Base-by-base conservation (phyloP, 2,113 vertebrate genomes). In the Periophthalmodon schlosseri region DNA sequence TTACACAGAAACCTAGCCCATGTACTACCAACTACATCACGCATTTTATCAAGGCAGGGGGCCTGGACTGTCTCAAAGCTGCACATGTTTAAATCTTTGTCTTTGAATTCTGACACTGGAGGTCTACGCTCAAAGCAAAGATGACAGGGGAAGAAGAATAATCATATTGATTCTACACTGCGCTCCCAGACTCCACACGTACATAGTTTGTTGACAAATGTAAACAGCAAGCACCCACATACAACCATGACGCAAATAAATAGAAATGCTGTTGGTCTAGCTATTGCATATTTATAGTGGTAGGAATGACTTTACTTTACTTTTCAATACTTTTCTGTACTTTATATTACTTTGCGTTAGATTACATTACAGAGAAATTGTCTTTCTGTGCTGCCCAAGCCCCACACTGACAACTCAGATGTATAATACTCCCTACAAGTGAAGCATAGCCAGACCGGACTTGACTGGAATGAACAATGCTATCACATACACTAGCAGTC, bases 1-100 rank as follows among this genome's bases (percentile, higher is more conserved):
- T 94, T 93, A 81, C 83, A 88, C 84, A 91, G 34, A 86, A 94
- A 91, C 84, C 90, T 88, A 74, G 75, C 78, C 79, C 64, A 11
- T 84, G 86, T 90, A 86, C 84, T 46, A 72, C 77, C 80, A 87
- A 90, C 80, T 86, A 74, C 87, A 77, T 72, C 81, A 72, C 52
- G 76, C 78, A 77, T 85, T 88, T 75, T 79, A 76, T 72, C 88
- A 0, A 73, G 49, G 84, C 54, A 0, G 83, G 85, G 79, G 84
- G 74, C 75, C 82, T 72, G 33, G 0, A 34, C 84, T 80, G 86
- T 83, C 86, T 88, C 13, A 14, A 23, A 86, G 81, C 81, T 80
- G 84, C 67, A 79, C 75, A 68, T 70, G 70, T 85, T 87, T 82
- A 86, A 83, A 60, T 87, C 81, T 87, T 90, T 85, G 81, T 89